Base-by-base conservation (phyloP, 2,797 vertebrate genomes). In the Forpus xanthops region DNA sequence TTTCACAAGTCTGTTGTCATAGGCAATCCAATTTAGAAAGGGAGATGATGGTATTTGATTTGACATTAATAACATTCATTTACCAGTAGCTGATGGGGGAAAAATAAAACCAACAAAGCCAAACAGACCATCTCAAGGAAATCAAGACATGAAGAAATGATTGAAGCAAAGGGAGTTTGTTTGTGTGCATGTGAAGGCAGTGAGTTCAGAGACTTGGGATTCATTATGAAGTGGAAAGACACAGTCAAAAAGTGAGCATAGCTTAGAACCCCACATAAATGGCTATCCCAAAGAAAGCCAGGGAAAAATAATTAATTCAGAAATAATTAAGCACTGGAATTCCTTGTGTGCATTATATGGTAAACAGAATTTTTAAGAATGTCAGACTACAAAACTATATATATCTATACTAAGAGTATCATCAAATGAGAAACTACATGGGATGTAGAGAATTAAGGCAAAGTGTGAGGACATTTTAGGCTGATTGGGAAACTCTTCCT, bases 11-110 rank as follows among this genome's bases (percentile, higher is more conserved):
- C 42, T 88, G 78, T 85, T 92, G 84, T 96, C 87, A 89, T 56
- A 89, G 44, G 44, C 86, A 94, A 96, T 93, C 58, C 81, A 89
- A 76, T 91, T 91, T 62, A 76, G 66, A 86, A 89, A 58, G 55
- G 79, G 41, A 82, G 45, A 92, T 56, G 45, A 78, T 94, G 35
- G 60, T 85, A 89, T 93, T 90, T 84, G 66, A 73, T 90, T 41
- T 89, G 90, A 92, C 80, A 81, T 89, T 89, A 92, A 86, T 86
- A 92, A 75, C 30, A 72, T 70, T 83, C 50, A 85, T 89, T 95
- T 95, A 93, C 83, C 67, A 88, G 39, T 31, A 92, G 18, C 35
- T 86, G 50, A 73, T 71, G 42, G 41, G 23, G 5, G 28, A 61
- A 83, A 79, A 66, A 82, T 61, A 11, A 85, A n/a, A 2, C 7